phyloP scores from a whole-genome alignment of 1,140 invertebrate species.

The Pogonomyrmex californicus region DNA sequence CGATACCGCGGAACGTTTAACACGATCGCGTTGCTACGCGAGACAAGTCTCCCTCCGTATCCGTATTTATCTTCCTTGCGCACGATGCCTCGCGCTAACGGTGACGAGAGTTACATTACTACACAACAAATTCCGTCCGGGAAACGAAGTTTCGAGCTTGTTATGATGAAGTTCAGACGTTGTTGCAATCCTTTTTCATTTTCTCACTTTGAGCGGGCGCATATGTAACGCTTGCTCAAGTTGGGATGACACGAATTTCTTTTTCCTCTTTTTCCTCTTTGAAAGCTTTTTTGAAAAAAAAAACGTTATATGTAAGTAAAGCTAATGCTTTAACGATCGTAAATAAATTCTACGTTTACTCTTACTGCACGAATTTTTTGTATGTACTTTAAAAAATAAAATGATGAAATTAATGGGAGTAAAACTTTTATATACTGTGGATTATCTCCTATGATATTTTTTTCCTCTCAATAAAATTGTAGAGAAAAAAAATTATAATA shows the following conservation, averaged over 20 bases:
- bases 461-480: background rate
- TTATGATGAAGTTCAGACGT: background rate
- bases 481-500: slow-evolving; percentile 2
- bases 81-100: background rate
- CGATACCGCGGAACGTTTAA: slow-evolving; percentile 33
- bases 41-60: background rate
- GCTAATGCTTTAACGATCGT: background rate
- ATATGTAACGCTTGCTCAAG: background rate
- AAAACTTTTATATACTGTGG: background rate
- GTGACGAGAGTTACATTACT: slow-evolving; percentile 17
- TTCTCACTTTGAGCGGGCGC: background rate
- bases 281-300: background rate
- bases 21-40: slow-evolving; percentile 1
- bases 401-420: background rate
- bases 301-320: background rate
- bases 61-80: slow-evolving; percentile 27
- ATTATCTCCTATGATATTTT: background rate
- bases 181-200: background rate
- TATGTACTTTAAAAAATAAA: background rate
- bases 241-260: background rate
- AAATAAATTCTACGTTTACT: background rate
- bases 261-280: background rate
- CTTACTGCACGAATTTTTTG: background rate
- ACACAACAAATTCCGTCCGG: background rate
- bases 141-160: background rate